Conservation (phyloP, 2,888 invertebrate species). For the Blastobasis adustella region DNA sequence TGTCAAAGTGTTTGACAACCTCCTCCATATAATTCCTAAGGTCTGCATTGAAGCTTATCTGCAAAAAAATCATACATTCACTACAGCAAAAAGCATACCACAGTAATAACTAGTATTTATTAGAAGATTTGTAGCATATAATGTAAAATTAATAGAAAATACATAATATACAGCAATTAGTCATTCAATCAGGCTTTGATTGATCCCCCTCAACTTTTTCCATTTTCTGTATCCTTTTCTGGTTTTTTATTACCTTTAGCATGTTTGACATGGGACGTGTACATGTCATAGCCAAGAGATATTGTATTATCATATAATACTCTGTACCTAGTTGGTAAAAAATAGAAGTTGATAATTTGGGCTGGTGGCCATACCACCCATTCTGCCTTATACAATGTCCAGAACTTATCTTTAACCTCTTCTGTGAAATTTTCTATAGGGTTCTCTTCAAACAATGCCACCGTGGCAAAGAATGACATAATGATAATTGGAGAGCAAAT, state of each 20-base stretch:
- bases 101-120: background rate
- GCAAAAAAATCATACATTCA: conserved; percentile 22
- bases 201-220: background rate
- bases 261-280: conserved; percentile 87
- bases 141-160: conserved; percentile 3
- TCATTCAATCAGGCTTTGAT: background rate
- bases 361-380: conserved; percentile 96
- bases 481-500: conserved; percentile 89
- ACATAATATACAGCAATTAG: background rate
- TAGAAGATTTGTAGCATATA: background rate
- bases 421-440: conserved; percentile 75
- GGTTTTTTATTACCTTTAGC: conserved; percentile 26
- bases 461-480: conserved; percentile 82
- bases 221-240: conserved; percentile 1
- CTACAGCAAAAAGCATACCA: background rate
- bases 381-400: conserved; percentile 87
- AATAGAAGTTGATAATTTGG: conserved; percentile 93
- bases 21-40: conserved; percentile 45
- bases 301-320: conserved; percentile 91
- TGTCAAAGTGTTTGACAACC: conserved; percentile 36
- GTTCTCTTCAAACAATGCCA: conserved; percentile 82
- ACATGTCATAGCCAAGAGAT: conserved; percentile 90
- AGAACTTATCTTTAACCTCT: conserved; percentile 84
- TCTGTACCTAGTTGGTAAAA: conserved; percentile 86
- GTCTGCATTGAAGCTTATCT: conserved; percentile 44